Conservation (phyloP, 2,888 invertebrate genomes). For the Tholera decimalis region DNA sequence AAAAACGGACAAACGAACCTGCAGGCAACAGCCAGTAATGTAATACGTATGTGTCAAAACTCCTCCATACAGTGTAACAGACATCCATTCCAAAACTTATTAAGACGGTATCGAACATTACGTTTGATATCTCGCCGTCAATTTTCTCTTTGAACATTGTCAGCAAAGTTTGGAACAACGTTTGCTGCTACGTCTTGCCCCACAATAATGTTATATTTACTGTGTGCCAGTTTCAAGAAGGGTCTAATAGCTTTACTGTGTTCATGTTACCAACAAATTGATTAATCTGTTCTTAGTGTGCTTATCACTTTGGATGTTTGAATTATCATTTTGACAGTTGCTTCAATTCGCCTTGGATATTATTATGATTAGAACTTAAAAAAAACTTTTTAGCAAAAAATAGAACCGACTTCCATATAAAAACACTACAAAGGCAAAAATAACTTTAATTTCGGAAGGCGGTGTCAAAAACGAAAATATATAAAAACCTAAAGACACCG, state of each 20-base stretch:
- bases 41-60: neutral
- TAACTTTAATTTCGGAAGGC: too few species aligned
- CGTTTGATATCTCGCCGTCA: slow-evolving; percentile 80
- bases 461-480: too few species aligned
- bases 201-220: slow-evolving; percentile 70
- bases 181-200: slow-evolving; percentile 72
- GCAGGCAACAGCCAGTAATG: neutral
- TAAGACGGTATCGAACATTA: slow-evolving; percentile 70
- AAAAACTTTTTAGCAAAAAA: too few species aligned
- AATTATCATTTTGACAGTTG: neutral
- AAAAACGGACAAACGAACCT: too few species aligned
- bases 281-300: slow-evolving; percentile 55
- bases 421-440: too few species aligned
- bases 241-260: slow-evolving; percentile 50
- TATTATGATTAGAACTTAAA: too few species aligned
- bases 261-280: slow-evolving; percentile 54
- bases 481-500: too few species aligned
- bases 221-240: slow-evolving; percentile 38
- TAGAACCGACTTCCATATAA: too few species aligned
- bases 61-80: slow-evolving; percentile 67
- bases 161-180: slow-evolving; percentile 68
- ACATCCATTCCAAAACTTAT: slow-evolving; percentile 70
- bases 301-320: neutral
- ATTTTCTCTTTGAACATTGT: slow-evolving; percentile 69
- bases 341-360: neutral